Evolutionary conservation across 2,888 invertebrate genomes (phyloP).

Genomic region (Crocallis elinguaria): DNA sequence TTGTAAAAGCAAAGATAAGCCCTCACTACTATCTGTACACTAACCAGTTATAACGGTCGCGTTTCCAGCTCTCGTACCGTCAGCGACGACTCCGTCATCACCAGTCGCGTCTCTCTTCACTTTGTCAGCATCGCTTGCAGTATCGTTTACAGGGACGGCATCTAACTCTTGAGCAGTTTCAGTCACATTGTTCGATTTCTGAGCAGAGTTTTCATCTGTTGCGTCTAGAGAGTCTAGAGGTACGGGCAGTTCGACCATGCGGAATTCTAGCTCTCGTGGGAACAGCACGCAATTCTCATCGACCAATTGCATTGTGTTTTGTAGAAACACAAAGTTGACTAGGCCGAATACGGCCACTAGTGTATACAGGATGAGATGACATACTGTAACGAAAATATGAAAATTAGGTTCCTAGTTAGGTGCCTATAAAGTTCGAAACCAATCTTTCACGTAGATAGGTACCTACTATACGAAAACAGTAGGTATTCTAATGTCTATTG

Average conservation of each 20-base stretch:
- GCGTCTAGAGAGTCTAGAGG: slow-evolving; percentile 38
- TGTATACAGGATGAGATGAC: slow-evolving; percentile 67
- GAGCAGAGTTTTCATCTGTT: slow-evolving; percentile 38
- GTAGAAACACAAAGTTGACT: slow-evolving; percentile 69
- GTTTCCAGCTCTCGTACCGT: slow-evolving; percentile 39
- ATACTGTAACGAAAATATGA: slow-evolving; percentile 57
- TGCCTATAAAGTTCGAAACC: no score
- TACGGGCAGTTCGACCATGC: slow-evolving; percentile 48
- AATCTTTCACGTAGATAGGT: no score
- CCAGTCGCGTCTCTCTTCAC: slow-evolving; percentile 46
- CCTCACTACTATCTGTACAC: slow-evolving; percentile 23
- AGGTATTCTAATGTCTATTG: no score
- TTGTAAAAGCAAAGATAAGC: slow-evolving; percentile 2
- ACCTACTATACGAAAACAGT: no score
- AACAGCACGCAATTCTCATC: slow-evolving; percentile 65
- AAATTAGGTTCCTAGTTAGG: not conserved
- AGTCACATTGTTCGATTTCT: slow-evolving; percentile 32
- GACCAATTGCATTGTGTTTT: slow-evolving; percentile 66
- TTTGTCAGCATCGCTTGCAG: slow-evolving; percentile 33
- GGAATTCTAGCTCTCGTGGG: slow-evolving; percentile 64
- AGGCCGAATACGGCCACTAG: slow-evolving; percentile 68
- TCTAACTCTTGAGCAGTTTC: slow-evolving; percentile 47
- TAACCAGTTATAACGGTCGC: slow-evolving; percentile 50
- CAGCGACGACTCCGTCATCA: slow-evolving; percentile 24
- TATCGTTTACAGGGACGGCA: slow-evolving; percentile 28